Conservation (phyloP, 2,113 vertebrate species). For the Danio rerio region DNA sequence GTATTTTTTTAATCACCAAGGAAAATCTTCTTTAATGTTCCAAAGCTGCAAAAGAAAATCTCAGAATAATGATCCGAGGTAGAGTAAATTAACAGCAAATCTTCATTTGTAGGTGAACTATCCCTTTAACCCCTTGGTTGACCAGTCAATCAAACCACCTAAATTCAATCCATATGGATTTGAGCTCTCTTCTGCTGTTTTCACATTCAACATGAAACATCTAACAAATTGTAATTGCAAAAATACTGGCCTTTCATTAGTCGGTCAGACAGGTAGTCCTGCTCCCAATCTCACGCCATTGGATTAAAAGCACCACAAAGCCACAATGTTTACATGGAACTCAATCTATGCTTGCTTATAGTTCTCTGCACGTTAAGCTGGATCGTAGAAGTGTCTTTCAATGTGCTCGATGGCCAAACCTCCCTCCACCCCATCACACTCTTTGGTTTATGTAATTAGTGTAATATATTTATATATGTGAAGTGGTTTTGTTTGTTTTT, state of each 20-base stretch:
- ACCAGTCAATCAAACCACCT: neutral
- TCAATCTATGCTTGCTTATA: neutral
- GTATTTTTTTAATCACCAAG: too few species aligned
- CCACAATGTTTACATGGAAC: slow-evolving; percentile 19
- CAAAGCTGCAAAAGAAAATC: too few species aligned
- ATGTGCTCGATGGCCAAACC: slow-evolving; percentile 31
- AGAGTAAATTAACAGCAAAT: too few species aligned
- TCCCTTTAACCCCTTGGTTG: neutral
- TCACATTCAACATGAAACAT: neutral
- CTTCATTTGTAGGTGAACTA: too few species aligned
- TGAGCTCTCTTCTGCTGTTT: neutral
- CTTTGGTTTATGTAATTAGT: slow-evolving; percentile 60
- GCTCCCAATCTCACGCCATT: neutral
- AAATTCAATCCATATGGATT: neutral
- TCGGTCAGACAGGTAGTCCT: neutral
- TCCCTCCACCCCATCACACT: slow-evolving; percentile 25
- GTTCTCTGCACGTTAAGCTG: slow-evolving; percentile 5
- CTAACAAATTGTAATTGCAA: neutral
- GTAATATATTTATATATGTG: slow-evolving; percentile 63
- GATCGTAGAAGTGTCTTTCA: neutral
- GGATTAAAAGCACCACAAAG: neutral
- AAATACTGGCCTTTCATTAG: neutral
- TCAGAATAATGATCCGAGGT: too few species aligned
- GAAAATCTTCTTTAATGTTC: too few species aligned
- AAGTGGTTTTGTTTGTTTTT: slow-evolving; percentile 44